Conservation (phyloP, 2,797 vertebrate genomes). For the Enteromius mattozi region DNA sequence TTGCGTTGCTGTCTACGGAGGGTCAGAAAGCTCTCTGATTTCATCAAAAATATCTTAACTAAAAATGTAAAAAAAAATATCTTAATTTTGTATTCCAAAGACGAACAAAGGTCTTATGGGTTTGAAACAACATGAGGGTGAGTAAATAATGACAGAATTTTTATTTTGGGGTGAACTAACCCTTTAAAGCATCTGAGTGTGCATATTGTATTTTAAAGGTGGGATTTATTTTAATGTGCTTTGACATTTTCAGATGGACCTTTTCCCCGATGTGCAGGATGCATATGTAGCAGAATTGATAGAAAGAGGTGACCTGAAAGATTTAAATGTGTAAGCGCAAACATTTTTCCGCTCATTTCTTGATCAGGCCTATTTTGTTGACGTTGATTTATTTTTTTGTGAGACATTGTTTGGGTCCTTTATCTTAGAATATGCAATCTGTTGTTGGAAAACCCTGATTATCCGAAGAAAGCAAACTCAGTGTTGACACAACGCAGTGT, state of each 20-base stretch:
- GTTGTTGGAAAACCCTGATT: slow-evolving; percentile 93
- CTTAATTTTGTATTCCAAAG: too few species aligned
- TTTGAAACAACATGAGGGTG: too few species aligned
- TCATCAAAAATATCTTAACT: too few species aligned
- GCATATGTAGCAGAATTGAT: slow-evolving; percentile 92
- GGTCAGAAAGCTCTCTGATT: too few species aligned
- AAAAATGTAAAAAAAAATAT: too few species aligned
- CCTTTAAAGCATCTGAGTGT: not conserved
- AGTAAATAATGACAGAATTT: too few species aligned
- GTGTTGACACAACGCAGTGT: slow-evolving; percentile 86
- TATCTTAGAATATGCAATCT: slow-evolving; percentile 92
- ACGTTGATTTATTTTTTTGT: not conserved
- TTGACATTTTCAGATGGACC: slow-evolving; percentile 81
- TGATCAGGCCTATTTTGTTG: not conserved
- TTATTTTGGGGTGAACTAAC: too few species aligned
- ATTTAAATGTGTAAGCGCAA: slow-evolving; percentile 81
- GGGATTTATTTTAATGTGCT: not conserved
- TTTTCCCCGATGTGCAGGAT: slow-evolving; percentile 91
- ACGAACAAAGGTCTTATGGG: too few species aligned
- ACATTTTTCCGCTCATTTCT: slow-evolving; percentile 2
- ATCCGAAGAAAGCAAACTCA: slow-evolving; percentile 85
- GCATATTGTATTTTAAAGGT: not conserved
- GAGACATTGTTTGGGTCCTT: slow-evolving; percentile 25
- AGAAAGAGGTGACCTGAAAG: slow-evolving; percentile 76
- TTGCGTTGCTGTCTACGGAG: too few species aligned